Evolutionary conservation across 2,113 vertebrate genomes (phyloP).

Genomic region (Dasyurus viverrinus): DNA sequence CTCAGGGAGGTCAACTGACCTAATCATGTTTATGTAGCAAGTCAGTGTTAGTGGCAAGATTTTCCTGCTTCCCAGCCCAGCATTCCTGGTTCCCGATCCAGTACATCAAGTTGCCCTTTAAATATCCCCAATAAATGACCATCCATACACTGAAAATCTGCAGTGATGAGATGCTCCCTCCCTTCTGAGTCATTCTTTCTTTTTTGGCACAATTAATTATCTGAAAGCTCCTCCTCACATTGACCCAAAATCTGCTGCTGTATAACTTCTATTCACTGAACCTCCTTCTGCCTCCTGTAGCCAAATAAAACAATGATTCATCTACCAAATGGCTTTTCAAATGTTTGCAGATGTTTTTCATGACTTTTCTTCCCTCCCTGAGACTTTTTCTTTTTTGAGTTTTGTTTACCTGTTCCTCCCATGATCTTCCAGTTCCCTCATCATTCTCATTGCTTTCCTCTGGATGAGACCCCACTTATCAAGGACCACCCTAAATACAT

Average conservation of each 20-base stretch:
- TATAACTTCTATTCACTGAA: not conserved
- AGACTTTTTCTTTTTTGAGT: not conserved
- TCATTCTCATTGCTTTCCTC: not conserved
- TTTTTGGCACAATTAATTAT: not conserved
- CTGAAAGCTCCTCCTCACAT: not conserved
- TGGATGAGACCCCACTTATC: not conserved
- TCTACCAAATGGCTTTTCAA: not conserved
- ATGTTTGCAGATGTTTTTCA: not conserved
- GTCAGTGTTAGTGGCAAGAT: too few relatives aligned
- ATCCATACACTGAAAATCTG: not conserved
- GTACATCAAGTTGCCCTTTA: not conserved
- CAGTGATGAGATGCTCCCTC: not conserved
- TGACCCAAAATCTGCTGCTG: not conserved
- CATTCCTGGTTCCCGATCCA: not conserved
- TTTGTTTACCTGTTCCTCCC: not conserved
- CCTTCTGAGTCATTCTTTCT: not conserved
- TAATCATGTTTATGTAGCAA: too few relatives aligned
- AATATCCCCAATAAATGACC: not conserved
- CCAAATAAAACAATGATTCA: too few relatives aligned
- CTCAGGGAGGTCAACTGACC: too few relatives aligned
- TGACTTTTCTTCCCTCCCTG: not conserved
- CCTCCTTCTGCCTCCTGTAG: not conserved
- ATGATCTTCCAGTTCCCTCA: not conserved
- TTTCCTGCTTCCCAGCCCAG: too few relatives aligned
- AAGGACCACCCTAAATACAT: not conserved